Evolutionary conservation across 2,888 invertebrate species (phyloP), one percentile per base, ranked within the genome.

Genomic region (Drosophila fungiperda): DNA sequence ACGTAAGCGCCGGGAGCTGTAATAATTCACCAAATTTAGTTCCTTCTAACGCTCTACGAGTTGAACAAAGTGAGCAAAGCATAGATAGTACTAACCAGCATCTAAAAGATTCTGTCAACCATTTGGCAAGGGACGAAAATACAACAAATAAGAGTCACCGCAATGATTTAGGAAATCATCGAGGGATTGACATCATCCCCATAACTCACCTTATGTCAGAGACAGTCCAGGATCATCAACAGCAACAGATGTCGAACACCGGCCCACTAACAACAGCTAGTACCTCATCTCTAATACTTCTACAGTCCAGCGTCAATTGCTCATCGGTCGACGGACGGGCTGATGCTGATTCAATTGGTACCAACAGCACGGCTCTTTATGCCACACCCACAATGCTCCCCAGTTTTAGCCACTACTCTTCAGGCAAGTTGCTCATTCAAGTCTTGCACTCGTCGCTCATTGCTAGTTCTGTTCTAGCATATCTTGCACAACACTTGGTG

Each of bases 341-440:
- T 33, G 83, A 82, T 52, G 65, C 68, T 54, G 73, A 87, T 40
- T 59, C 67, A 50, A 85, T 59, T 58, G 65, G 65, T 29, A 71
- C 40, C 36, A 64, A 55, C 49, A 70, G 50, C 52, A 26, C 67
- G n/a, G 71, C 82, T 36, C 92, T 73, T 91, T 93, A 87, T 82
- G 95, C 95, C 89, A 94, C 95, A 72, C 94, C 95, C 78, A 94
- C 95, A 84, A 95, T 95, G 94, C 94, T 96, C 85, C 95, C 95
- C 76, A 95, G 95, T 94, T 96, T 96, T 92, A 95, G 95, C 93
- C 94, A 94, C 85, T 96, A 96, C 92, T 94, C 95, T 72, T 94
- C 95, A 95, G 95, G 96, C 94, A 93, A 94, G 94, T 94, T 61
- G 33, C 49, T 66, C 40, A 45, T 48, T 40, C 49, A 63, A 59